phyloP scores from a whole-genome alignment of 2,888 invertebrate species.

The Acronicta leporina region DNA sequence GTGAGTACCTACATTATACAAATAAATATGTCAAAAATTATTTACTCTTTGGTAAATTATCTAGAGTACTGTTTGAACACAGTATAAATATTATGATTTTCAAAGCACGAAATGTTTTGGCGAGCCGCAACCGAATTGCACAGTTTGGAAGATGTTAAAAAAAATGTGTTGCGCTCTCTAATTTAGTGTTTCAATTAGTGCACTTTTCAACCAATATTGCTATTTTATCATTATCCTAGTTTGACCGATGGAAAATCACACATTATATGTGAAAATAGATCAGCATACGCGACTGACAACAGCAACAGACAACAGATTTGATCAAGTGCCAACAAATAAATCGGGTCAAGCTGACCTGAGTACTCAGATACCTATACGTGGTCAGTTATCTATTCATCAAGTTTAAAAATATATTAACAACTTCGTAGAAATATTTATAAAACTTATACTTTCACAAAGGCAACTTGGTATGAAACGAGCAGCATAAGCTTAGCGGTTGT shows the following conservation, averaged over 20 bases:
- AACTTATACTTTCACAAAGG: slow-evolving; percentile 19
- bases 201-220: slow-evolving; percentile 16
- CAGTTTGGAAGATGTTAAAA: slow-evolving; percentile 9
- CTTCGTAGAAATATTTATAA: slow-evolving; percentile 25
- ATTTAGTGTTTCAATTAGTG: slow-evolving; percentile 17
- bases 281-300: slow-evolving; percentile 67
- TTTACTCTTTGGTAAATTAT: not conserved
- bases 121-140: slow-evolving; percentile 11
- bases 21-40: not conserved
- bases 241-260: slow-evolving; percentile 56
- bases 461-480: slow-evolving; percentile 18
- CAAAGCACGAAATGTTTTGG: slow-evolving; percentile 17
- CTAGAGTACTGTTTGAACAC: too few species aligned
- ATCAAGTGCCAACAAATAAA: slow-evolving; percentile 73
- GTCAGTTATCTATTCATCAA: slow-evolving; percentile 53
- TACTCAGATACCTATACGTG: slow-evolving; percentile 51
- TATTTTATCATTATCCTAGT: slow-evolving; percentile 38
- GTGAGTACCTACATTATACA: not conserved
- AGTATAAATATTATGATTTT: not conserved
- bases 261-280: slow-evolving; percentile 72
- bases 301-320: too few species aligned
- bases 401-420: slow-evolving; percentile 53
- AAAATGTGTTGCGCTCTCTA: not conserved
- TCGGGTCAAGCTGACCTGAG: slow-evolving; percentile 64
- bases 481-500: too few species aligned